A percentile compares a stretch with the other conserved stretches of the same genome.
Conservation (phyloP, 2,888 invertebrate species). For the Morpho deidamia region DNA sequence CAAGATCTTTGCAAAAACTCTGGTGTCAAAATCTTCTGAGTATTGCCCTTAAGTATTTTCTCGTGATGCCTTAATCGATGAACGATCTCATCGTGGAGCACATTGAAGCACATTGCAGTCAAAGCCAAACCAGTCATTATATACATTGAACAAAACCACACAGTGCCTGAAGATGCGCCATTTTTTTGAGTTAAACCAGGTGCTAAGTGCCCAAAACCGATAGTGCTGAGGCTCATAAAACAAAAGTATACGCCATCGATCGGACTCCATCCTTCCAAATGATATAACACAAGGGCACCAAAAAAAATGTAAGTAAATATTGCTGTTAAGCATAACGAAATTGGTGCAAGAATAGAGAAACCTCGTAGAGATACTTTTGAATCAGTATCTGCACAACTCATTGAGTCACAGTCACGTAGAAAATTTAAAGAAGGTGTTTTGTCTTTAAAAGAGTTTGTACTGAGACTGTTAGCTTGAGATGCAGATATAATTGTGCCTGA, state of each 20-base stretch:
- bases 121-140: slow-evolving; percentile 93
- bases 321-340: slow-evolving; percentile 90
- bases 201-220: slow-evolving; percentile 92
- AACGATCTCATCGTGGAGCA: slow-evolving; percentile 89
- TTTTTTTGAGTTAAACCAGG: slow-evolving; percentile 81
- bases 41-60: slow-evolving; percentile 53
- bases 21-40: slow-evolving; percentile 62
- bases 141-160: slow-evolving; percentile 94
- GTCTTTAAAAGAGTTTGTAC: slow-evolving; percentile 64
- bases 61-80: slow-evolving; percentile 85
- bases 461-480: slow-evolving; percentile 67
- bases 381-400: slow-evolving; percentile 83
- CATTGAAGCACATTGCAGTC: slow-evolving; percentile 90
- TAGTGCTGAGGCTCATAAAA: slow-evolving; percentile 96
- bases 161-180: slow-evolving; percentile 80
- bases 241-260: slow-evolving; percentile 96
- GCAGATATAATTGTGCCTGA: slow-evolving; percentile 75
- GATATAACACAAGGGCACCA: slow-evolving; percentile 92
- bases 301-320: slow-evolving; percentile 94
- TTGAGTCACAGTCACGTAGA: slow-evolving; percentile 70
- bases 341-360: slow-evolving; percentile 91
- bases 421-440: slow-evolving; percentile 63
- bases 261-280: slow-evolving; percentile 95
- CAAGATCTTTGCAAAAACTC: slow-evolving; percentile 69
- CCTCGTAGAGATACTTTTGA: slow-evolving; percentile 84